A percentile compares a stretch with the other conserved stretches of the same genome.
phyloP scores from a whole-genome alignment of 1,140 invertebrate genomes.

The Drosophila lacertosa region DNA sequence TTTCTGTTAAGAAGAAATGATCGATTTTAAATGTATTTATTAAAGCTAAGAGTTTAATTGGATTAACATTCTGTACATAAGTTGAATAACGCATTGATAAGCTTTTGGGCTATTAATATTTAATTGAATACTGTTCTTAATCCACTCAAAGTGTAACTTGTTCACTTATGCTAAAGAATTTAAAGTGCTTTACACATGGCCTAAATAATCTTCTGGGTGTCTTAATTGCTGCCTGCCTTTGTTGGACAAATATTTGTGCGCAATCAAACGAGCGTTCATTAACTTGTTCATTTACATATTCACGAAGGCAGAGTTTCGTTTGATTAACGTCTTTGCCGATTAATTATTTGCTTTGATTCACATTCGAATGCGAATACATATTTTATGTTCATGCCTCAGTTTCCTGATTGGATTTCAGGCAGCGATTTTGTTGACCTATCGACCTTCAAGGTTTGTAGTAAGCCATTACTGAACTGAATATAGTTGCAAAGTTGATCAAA shows the following conservation, averaged over 20 bases:
- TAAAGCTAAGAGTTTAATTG: too few relatives aligned
- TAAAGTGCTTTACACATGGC: background rate
- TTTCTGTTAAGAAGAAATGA: too few relatives aligned
- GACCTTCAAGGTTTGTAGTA: constrained; percentile 19
- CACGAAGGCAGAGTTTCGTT: background rate
- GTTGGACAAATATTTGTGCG: constrained; percentile 6
- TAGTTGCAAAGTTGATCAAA: constrained; percentile 20
- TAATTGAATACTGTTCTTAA: too few relatives aligned
- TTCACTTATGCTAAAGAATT: too few relatives aligned
- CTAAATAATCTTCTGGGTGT: background rate
- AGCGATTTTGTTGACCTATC: background rate
- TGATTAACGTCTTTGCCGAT: constrained; percentile 5
- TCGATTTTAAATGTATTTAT: too few relatives aligned
- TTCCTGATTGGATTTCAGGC: constrained; percentile 4
- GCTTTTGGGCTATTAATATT: too few relatives aligned
- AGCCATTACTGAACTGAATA: background rate
- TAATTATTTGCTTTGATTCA: constrained; percentile 19
- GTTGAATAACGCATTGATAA: too few relatives aligned
- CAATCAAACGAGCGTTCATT: constrained; percentile 21
- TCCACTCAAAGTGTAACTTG: too few relatives aligned
- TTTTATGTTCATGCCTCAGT: background rate
- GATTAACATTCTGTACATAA: too few relatives aligned
- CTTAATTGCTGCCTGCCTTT: background rate
- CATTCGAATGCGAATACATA: background rate
- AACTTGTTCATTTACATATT: constrained; percentile 18